Evolutionary conservation across 2,797 vertebrate genomes (phyloP), one percentile per base, ranked within the genome.

Genomic region (Heliangelus exortis): DNA sequence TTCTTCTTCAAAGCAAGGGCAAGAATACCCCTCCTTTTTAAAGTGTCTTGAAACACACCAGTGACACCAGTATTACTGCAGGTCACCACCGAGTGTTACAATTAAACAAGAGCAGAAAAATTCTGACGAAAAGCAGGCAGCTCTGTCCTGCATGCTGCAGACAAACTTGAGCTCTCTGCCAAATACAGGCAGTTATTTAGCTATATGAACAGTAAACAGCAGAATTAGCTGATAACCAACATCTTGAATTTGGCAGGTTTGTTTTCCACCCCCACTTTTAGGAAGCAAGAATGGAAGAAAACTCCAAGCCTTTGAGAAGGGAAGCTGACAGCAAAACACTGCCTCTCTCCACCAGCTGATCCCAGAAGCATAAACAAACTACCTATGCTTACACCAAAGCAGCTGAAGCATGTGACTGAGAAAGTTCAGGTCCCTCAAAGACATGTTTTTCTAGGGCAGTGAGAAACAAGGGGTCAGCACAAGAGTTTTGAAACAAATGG

Each of bases 51-150:
- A 55, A 48, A 48, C 0, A 0, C 2, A 0, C 31, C 21, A 4
- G 33, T 10, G 29, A 57, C 69, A 83, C 39, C 39, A 83, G 59
- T 15, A 20, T 31, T 6, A 6, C 25, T 19, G 36, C 43, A 29
- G 48, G 25, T 43, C 0, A 0, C 23, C 0, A 0, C 39, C 3
- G 45, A 73, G 36, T 2, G 2, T 62, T 65, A 54, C 48, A 31
- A 33, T 23, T 43, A 18, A 81, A 58, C 36, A 29, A 5, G 58
- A 50, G 71, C 65, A 45, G 33, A 71, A 90, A 71, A 31, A 29
- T 81, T 9, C 71, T 11, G 12, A 13, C 25, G 67, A 67, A 61
- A 93, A 63, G 34, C 55, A 33, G 55, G 36, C 73, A 72, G 57
- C 20, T 39, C 59, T 33, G 26, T 61, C 93, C 75, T 20, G 14